Conservation (phyloP, 23 tunicate genomes). For the Phallusia fumigata region DNA sequence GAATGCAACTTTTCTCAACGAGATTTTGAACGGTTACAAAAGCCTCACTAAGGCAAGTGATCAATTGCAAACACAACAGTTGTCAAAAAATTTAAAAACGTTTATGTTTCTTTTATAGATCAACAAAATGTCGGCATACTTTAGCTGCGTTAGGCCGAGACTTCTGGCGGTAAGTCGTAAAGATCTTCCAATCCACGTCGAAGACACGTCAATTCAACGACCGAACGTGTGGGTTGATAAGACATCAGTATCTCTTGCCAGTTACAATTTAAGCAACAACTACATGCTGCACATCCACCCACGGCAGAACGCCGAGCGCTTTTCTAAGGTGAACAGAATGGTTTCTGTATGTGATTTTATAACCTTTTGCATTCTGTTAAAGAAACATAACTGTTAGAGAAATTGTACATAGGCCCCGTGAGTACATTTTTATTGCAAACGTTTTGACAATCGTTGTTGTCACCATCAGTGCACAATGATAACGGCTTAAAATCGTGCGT, state of each 20-base stretch:
- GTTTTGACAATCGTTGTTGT: no score
- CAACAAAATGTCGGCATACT: neutral
- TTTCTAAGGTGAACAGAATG: neutral
- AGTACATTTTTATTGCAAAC: no score
- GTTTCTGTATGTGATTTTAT: no score
- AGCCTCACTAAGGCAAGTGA: no score
- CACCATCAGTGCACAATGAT: no score
- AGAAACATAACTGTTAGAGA: no score
- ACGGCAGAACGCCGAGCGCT: neutral
- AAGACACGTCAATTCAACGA: neutral
- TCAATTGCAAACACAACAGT: neutral
- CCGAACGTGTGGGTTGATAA: neutral
- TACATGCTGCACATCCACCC: constrained; percentile 5
- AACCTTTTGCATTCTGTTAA: no score
- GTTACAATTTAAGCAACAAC: neutral
- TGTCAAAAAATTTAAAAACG: neutral
- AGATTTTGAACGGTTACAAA: no score
- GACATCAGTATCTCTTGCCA: neutral
- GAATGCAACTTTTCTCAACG: no score
- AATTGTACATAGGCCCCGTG: no score
- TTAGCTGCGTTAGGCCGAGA: neutral
- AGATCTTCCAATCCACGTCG: neutral
- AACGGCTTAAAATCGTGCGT: no score
- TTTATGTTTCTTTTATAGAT: neutral
- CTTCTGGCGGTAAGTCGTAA: neutral